Percentiles rank a stretch among this genome's conserved stretches.
Conservation (phyloP, 1,140 invertebrate species). For the Diorhabda elongata region DNA sequence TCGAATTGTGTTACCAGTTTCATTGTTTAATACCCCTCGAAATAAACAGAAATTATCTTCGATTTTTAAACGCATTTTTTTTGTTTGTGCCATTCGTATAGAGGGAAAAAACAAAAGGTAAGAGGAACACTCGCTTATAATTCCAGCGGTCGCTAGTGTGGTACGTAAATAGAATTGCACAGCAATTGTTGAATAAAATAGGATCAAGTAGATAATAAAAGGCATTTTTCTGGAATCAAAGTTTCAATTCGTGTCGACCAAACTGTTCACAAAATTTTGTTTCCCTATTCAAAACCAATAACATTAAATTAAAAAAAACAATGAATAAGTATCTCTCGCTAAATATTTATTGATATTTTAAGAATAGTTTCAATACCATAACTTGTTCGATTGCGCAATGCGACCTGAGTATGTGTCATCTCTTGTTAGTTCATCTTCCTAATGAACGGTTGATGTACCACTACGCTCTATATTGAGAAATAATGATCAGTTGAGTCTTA, state of each 20-base stretch:
- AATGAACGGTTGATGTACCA: too few species aligned
- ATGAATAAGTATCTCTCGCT: too few species aligned
- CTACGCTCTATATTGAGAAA: too few species aligned
- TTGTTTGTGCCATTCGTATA: background rate
- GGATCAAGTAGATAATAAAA: conserved; percentile 12
- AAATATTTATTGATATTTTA: too few species aligned
- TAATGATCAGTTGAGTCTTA: too few species aligned
- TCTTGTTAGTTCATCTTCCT: too few species aligned
- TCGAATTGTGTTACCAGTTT: background rate
- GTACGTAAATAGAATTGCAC: background rate
- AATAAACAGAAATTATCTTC: conserved; percentile 1
- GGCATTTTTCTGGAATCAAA: conserved; percentile 1
- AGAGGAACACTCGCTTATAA: conserved; percentile 5
- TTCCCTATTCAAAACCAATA: too few species aligned
- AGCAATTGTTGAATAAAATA: conserved; percentile 7
- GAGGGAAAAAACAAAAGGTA: background rate
- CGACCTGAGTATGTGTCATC: too few species aligned
- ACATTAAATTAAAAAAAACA: too few species aligned
- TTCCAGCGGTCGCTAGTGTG: conserved; percentile 7
- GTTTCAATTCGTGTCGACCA: conserved; percentile 1
- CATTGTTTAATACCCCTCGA: background rate
- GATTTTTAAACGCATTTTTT: background rate
- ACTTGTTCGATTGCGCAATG: too few species aligned
- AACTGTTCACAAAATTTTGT: background rate
- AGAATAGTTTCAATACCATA: too few species aligned